phyloP scores from a whole-genome alignment of 1,140 invertebrate species.

The Helicorthomorpha holstii region DNA sequence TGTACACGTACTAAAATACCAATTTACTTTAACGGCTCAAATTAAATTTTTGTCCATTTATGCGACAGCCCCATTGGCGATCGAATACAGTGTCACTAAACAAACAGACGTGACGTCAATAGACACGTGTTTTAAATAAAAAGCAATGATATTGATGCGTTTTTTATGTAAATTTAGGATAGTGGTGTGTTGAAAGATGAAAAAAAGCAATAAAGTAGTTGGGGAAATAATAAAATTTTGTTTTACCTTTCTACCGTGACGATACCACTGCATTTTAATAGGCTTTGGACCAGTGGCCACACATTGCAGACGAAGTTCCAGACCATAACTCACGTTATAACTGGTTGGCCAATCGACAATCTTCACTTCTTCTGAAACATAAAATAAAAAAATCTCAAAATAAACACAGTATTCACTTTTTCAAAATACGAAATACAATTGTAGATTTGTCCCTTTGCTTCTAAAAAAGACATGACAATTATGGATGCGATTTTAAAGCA shows the following conservation, averaged over 20 bases:
- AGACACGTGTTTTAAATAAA: background rate
- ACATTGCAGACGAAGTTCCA: conserved; percentile 17
- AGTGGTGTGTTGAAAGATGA: background rate
- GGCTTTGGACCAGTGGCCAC: conserved; percentile 20
- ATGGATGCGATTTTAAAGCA: no score
- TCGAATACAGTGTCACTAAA: background rate
- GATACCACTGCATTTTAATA: conserved; percentile 21
- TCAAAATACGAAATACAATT: no score
- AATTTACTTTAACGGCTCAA: no score
- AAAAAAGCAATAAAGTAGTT: background rate
- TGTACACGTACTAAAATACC: no score
- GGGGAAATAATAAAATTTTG: background rate
- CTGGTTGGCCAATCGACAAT: conserved; percentile 19
- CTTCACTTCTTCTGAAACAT: no score
- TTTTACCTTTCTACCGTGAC: conserved; percentile 17
- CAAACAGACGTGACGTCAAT: no score
- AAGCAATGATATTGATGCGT: background rate
- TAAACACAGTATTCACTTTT: no score
- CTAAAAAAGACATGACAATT: no score
- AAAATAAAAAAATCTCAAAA: no score
- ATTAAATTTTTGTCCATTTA: background rate
- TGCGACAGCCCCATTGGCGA: background rate
- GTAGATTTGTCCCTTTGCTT: no score
- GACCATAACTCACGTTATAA: conserved; percentile 20
- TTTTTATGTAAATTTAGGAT: background rate